These are phyloP conservation scores for Shargacucullia verbasci DNA, from an alignment of 2,888 invertebrate species.

Conservation along the genomic window DNA sequence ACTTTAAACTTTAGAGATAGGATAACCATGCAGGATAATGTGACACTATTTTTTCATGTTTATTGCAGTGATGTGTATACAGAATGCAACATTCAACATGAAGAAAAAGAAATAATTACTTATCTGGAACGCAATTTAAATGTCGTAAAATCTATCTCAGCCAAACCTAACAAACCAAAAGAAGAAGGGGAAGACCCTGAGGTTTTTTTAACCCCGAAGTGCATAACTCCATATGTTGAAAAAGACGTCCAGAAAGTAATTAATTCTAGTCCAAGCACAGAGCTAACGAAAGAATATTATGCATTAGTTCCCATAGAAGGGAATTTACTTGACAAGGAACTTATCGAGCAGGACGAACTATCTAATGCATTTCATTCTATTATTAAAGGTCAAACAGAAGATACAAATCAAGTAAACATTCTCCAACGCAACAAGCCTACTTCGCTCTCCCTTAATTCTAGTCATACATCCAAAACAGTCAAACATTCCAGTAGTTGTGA, in stretches of 20 bases:
- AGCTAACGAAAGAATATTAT: slow-evolving; percentile 81
- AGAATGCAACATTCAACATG: slow-evolving; percentile 82
- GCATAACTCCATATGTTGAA: slow-evolving; percentile 75
- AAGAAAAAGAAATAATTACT: slow-evolving; percentile 83
- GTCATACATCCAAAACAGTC: slow-evolving; percentile 77
- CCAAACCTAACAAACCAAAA: slow-evolving; percentile 60
- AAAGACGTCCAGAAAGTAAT: slow-evolving; percentile 67
- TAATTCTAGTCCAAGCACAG: slow-evolving; percentile 79
- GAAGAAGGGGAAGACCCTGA: slow-evolving; percentile 78
- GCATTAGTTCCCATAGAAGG: slow-evolving; percentile 78
- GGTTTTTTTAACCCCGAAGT: slow-evolving; percentile 83
- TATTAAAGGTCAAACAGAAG: slow-evolving; percentile 73
- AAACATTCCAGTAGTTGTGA: slow-evolving; percentile 83
- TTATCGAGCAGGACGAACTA: slow-evolving; percentile 86
- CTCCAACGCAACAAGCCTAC: slow-evolving; percentile 73
- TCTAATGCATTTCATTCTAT: slow-evolving; percentile 86
- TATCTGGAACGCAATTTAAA: slow-evolving; percentile 76
- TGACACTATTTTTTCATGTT: slow-evolving; percentile 28
- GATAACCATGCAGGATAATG: neutral
- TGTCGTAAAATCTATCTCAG: slow-evolving; percentile 57
- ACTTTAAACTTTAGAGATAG: no score
- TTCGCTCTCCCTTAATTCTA: slow-evolving; percentile 78
- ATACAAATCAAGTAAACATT: slow-evolving; percentile 63
- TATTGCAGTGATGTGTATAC: slow-evolving; percentile 84
- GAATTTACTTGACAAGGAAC: slow-evolving; percentile 83